Conservation (phyloP, 2,888 invertebrate genomes). For the Volucella inanis region DNA sequence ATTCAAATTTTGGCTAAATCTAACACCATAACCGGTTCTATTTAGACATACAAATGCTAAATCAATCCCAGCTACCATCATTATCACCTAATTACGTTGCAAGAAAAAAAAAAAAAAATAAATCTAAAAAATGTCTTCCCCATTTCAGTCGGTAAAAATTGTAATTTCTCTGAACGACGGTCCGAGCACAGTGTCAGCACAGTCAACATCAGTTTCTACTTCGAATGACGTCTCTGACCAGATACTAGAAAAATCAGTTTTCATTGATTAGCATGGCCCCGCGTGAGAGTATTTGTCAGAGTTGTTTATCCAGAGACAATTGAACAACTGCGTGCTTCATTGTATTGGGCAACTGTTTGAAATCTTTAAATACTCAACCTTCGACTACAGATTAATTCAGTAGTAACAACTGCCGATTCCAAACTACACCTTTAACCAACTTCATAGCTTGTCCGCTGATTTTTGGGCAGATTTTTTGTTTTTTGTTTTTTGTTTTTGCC, state of each 20-base stretch:
- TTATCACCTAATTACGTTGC: constrained; percentile 63
- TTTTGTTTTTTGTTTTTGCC: neutral
- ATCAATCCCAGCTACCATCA: constrained; percentile 13
- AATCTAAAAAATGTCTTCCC: constrained; percentile 4
- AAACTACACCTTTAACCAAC: constrained; percentile 28
- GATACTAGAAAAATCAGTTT: constrained; percentile 21
- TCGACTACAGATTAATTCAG: constrained; percentile 49
- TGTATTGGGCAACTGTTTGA: constrained; percentile 44
- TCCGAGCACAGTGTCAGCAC: neutral
- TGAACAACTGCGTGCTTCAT: constrained; percentile 37
- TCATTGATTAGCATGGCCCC: constrained; percentile 61
- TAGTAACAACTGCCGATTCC: constrained; percentile 45
- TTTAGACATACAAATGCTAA: constrained; percentile 30
- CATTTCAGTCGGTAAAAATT: neutral
- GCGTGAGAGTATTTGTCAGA: constrained; percentile 34
- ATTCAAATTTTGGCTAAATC: constrained; percentile 7
- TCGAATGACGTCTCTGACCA: constrained; percentile 5
- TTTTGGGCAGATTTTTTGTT: neutral
- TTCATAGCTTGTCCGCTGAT: neutral
- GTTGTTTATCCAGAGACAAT: constrained; percentile 45
- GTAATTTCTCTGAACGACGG: neutral
- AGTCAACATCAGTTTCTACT: neutral
- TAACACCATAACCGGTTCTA: constrained; percentile 1
- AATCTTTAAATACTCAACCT: constrained; percentile 69
- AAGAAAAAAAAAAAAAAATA: constrained; percentile 7